These are phyloP conservation scores for Troilus luridus DNA, from an alignment of 2,888 invertebrate species.

Conservation along the genomic window DNA sequence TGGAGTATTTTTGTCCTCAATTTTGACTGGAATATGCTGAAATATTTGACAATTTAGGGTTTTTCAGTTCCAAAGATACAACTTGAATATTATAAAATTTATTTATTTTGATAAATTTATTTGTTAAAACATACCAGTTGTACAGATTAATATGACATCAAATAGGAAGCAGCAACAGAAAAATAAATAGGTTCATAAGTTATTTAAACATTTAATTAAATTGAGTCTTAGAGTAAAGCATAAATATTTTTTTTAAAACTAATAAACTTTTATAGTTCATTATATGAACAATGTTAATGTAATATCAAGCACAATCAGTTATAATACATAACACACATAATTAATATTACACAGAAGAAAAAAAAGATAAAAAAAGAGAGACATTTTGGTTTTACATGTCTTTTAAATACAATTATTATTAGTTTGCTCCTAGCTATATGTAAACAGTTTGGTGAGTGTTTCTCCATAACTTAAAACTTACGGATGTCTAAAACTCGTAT, in stretches of 20 bases:
- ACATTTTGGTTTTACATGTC: not conserved
- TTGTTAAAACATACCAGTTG: conserved; percentile 38
- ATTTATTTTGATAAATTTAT: conserved; percentile 16
- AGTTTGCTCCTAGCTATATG: not conserved
- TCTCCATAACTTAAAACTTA: not conserved
- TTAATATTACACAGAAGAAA: not conserved
- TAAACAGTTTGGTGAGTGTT: conserved; percentile 7
- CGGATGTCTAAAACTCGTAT: not conserved
- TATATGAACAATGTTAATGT: conserved; percentile 46
- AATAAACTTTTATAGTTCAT: not conserved
- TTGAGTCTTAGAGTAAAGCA: not conserved
- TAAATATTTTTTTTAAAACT: not conserved
- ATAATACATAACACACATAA: conserved; percentile 14
- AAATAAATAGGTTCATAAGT: not conserved
- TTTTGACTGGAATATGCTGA: conserved; percentile 74
- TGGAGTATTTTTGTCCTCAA: conserved; percentile 85
- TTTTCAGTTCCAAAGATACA: not conserved
- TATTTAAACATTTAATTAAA: conserved; percentile 37
- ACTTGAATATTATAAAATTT: not conserved
- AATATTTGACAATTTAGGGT: conserved; percentile 34
- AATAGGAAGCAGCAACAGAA: conserved; percentile 30
- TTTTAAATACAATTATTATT: conserved; percentile 20
- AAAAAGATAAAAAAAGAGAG: not conserved
- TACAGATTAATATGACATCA: not conserved
- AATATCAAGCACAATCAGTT: conserved; percentile 35